Percentiles rank a stretch among this genome's conserved stretches.
phyloP scores from a whole-genome alignment of 2,797 vertebrate genomes.

The Sebastes goodei region DNA sequence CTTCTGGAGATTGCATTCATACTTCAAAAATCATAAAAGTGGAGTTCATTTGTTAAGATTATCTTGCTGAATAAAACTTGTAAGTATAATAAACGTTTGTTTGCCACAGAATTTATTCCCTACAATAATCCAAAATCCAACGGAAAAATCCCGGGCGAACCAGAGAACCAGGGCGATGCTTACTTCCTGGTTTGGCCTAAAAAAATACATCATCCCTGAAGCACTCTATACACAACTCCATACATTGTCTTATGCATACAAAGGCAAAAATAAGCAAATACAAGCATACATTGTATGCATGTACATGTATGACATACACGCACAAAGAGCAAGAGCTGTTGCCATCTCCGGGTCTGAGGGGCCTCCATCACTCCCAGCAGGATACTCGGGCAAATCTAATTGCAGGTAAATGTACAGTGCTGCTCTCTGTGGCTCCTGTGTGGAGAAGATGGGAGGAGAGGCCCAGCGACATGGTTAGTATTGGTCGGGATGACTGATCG shows the following conservation, averaged over 20 bases:
- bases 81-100: too few relatives aligned
- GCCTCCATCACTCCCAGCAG: slow-evolving; percentile 78
- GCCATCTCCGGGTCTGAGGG: slow-evolving; percentile 63
- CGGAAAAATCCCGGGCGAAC: too few relatives aligned
- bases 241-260: not conserved
- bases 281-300: not conserved
- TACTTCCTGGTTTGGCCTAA: too few relatives aligned
- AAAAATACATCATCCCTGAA: rapidly evolving
- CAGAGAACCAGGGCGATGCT: too few relatives aligned
- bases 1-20: too few relatives aligned
- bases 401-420: slow-evolving; percentile 81
- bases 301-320: not conserved
- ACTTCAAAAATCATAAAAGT: too few relatives aligned
- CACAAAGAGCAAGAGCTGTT: slow-evolving; percentile 45
- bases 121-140: too few relatives aligned
- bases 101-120: rapidly evolving
- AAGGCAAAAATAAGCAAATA: not conserved
- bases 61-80: too few relatives aligned
- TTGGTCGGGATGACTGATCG: slow-evolving; percentile 82
- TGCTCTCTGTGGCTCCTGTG: slow-evolving; percentile 73
- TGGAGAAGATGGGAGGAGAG: slow-evolving; percentile 76
- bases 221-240: too few relatives aligned
- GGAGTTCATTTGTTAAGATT: too few relatives aligned
- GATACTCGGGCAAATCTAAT: slow-evolving; percentile 80
- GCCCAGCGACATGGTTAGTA: slow-evolving; percentile 82